phyloP scores from a whole-genome alignment of 2,113 vertebrate genomes.

The Colossoma macropomum region DNA sequence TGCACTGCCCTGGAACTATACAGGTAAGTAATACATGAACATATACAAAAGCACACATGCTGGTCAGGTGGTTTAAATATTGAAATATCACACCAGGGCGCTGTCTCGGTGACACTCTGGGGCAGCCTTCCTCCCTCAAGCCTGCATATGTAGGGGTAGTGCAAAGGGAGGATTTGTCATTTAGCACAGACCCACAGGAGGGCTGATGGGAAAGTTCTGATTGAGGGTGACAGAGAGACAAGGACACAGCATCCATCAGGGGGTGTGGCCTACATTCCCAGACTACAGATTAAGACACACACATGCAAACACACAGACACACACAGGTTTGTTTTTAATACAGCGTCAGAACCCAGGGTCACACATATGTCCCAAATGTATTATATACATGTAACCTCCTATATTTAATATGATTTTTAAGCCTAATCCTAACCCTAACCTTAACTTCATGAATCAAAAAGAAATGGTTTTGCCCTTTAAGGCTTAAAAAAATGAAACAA shows the following conservation, averaged over 20 bases:
- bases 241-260: constrained; percentile 32
- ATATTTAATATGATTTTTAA: too few species aligned
- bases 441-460: too few species aligned
- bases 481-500: too few species aligned
- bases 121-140: not conserved
- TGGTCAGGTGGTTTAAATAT: not conserved
- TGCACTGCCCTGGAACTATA: not conserved
- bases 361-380: not conserved
- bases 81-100: not conserved
- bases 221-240: constrained; percentile 37
- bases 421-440: too few species aligned
- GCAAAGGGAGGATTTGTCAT: constrained; percentile 14
- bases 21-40: not conserved
- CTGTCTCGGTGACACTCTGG: not conserved
- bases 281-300: constrained; percentile 36
- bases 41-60: not conserved
- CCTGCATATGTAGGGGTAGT: not conserved
- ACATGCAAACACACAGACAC: not conserved
- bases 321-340: not conserved
- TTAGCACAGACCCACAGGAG: constrained; percentile 17
- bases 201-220: constrained; percentile 15
- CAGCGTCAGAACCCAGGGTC: not conserved
- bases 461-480: too few species aligned
- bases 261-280: constrained; percentile 14
- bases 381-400: too few species aligned